Percentiles rank a stretch among this genome's conserved stretches.
Conservation (phyloP, 2,113 vertebrate genomes). For the Sinosuthora webbiana region DNA sequence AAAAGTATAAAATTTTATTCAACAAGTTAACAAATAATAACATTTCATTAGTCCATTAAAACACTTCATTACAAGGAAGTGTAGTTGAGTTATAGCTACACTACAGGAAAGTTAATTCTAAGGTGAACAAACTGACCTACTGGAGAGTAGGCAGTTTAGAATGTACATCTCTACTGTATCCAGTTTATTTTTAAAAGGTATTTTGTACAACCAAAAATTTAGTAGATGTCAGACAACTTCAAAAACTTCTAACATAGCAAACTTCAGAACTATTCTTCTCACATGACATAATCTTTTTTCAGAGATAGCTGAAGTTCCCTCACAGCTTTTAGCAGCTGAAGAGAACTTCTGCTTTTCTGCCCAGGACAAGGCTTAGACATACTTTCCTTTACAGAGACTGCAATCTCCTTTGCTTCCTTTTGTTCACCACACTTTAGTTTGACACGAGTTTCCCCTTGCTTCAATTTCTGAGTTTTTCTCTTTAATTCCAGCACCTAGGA, state of each 20-base stretch:
- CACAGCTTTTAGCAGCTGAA: conserved; percentile 76
- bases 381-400: conserved; percentile 52
- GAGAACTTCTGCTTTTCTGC: conserved; percentile 65
- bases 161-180: not conserved
- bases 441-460: conserved; percentile 19
- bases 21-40: not conserved
- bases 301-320: conserved; percentile 81
- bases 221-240: not conserved
- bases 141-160: not conserved
- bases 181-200: not conserved
- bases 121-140: not conserved
- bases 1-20: conserved; percentile 1
- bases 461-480: conserved; percentile 66
- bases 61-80: not conserved
- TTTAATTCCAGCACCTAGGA: conserved; percentile 79
- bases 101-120: not conserved
- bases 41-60: not conserved
- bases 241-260: not conserved
- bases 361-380: conserved; percentile 34
- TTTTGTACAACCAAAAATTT: not conserved
- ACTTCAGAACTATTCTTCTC: conserved; percentile 76
- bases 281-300: conserved; percentile 78
- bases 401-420: conserved; percentile 47
- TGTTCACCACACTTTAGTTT: conserved; percentile 5
- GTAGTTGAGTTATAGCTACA: not conserved